These are phyloP conservation scores for Daubentonia madagascariensis DNA, from an alignment of 2,113 vertebrate species.

Conservation along the genomic window DNA sequence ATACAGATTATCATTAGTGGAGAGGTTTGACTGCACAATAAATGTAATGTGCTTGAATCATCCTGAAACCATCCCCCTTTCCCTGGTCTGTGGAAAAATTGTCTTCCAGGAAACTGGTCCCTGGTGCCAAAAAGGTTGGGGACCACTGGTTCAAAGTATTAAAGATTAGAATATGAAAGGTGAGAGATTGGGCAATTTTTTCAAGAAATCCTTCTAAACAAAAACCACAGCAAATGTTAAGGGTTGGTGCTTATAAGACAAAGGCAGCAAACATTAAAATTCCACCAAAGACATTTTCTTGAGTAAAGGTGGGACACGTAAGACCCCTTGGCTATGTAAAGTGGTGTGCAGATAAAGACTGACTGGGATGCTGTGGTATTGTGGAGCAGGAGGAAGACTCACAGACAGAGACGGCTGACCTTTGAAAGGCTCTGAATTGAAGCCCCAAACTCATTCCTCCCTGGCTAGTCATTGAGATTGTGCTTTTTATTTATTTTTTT, in stretches of 20 bases:
- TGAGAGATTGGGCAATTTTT: background rate
- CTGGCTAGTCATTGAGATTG: background rate
- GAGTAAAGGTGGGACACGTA: background rate
- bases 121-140: too few relatives aligned
- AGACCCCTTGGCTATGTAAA: background rate
- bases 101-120: too few relatives aligned
- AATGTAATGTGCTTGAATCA: too few relatives aligned
- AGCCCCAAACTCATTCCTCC: background rate
- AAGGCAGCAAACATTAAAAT: background rate
- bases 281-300: background rate
- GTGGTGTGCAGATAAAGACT: background rate
- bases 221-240: slow-evolving; percentile 12
- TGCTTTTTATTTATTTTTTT: background rate
- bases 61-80: too few relatives aligned
- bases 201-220: background rate
- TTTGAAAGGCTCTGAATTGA: background rate
- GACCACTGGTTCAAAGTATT: background rate
- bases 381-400: background rate
- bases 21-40: too few relatives aligned
- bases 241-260: background rate
- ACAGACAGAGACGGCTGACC: background rate
- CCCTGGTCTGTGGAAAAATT: too few relatives aligned
- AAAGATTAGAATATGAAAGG: slow-evolving; percentile 28
- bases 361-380: background rate
- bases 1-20: too few relatives aligned